A percentile compares a stretch with the other conserved stretches of the same genome.
Evolutionary conservation across 1,140 invertebrate species (phyloP).

Genomic region (Tetramorium alpestre): DNA sequence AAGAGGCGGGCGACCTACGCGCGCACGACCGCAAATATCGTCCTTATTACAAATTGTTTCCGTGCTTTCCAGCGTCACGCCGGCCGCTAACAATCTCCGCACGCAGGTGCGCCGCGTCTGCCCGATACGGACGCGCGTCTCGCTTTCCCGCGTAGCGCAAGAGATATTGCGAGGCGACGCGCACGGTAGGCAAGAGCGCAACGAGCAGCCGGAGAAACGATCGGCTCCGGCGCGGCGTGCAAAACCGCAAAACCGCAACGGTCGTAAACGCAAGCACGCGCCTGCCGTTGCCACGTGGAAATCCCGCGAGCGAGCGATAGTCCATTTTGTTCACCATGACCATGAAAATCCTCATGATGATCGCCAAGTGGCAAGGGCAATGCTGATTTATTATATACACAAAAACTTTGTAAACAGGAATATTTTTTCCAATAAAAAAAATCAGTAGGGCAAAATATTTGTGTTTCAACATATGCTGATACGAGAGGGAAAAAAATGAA

Average conservation of each 20-base stretch:
- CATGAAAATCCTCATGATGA: neutral
- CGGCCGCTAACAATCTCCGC: slow-evolving; percentile 55
- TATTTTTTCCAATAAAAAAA: neutral
- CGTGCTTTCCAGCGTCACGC: slow-evolving; percentile 47
- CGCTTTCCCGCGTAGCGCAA: slow-evolving; percentile 19
- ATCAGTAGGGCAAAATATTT: neutral
- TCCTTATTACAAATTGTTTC: slow-evolving; percentile 59
- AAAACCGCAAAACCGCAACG: slow-evolving; percentile 74
- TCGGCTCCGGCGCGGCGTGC: slow-evolving; percentile 41
- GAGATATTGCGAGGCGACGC: slow-evolving; percentile 28
- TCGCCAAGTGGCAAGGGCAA: neutral
- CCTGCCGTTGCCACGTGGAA: slow-evolving; percentile 58
- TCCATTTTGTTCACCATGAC: neutral
- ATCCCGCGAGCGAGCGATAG: slow-evolving; percentile 30
- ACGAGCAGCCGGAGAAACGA: slow-evolving; percentile 58
- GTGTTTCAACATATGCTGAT: neutral
- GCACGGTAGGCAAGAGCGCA: slow-evolving; percentile 50
- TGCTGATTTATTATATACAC: neutral
- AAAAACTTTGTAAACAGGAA: neutral
- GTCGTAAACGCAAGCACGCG: slow-evolving; percentile 74
- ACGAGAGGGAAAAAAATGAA: neutral
- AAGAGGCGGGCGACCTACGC: slow-evolving; percentile 1
- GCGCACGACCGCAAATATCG: slow-evolving; percentile 55
- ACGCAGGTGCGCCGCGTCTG: slow-evolving; percentile 25
- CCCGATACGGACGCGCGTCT: slow-evolving; percentile 3